These are phyloP conservation scores for Spialia ferax DNA, from an alignment of 2,888 invertebrate genomes.

Conservation along the genomic window DNA sequence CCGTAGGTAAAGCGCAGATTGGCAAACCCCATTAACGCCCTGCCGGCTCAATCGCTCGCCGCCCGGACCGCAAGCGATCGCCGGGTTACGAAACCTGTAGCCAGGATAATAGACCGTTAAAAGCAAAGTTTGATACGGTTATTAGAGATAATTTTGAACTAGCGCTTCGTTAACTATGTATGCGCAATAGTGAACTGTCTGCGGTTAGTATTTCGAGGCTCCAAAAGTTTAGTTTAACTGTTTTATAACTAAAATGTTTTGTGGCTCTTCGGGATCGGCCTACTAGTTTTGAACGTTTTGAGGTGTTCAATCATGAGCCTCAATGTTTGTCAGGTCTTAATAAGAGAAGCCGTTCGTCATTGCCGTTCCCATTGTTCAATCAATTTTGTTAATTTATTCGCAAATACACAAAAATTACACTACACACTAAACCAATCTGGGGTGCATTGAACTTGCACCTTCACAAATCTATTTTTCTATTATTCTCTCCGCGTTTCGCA, in stretches of 20 bases:
- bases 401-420: background rate
- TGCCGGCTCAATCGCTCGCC: slow-evolving; percentile 2
- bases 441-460: background rate
- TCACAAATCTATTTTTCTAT: background rate
- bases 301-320: too few relatives aligned
- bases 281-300: too few relatives aligned
- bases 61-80: slow-evolving; percentile 6
- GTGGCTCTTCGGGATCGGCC: too few relatives aligned
- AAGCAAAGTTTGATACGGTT: slow-evolving; percentile 4
- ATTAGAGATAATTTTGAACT: slow-evolving; percentile 1
- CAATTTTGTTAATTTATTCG: too few relatives aligned
- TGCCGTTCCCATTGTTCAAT: too few relatives aligned
- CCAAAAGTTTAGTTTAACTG: background rate
- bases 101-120: background rate
- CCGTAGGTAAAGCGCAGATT: background rate
- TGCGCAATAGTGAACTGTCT: background rate
- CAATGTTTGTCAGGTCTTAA: too few relatives aligned
- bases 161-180: background rate
- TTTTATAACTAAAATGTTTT: too few relatives aligned
- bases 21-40: background rate
- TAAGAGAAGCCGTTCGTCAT: too few relatives aligned
- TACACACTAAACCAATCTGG: background rate
- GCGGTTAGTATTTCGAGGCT: background rate
- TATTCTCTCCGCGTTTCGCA: slow-evolving; percentile 8
- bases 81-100: background rate